Percentiles rank a stretch among this genome's conserved stretches.
These are phyloP conservation scores for Adelges cooleyi DNA, from an alignment of 1,140 invertebrate genomes.

Conservation along the genomic window DNA sequence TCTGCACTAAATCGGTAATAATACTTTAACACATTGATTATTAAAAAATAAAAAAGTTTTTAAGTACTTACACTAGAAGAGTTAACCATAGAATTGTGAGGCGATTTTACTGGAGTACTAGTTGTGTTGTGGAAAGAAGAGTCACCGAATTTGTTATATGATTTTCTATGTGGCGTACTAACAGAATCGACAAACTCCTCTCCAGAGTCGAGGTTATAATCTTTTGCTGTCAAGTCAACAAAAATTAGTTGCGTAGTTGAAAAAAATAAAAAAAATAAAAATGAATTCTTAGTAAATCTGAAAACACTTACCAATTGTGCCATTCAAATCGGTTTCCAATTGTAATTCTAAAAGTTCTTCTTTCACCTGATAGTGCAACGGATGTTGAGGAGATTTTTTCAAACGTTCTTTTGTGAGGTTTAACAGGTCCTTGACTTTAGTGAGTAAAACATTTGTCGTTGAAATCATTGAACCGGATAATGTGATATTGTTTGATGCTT, in stretches of 20 bases:
- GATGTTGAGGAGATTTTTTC: conserved; percentile 4
- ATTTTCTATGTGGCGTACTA: neutral
- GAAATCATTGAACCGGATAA: neutral
- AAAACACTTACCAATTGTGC: neutral
- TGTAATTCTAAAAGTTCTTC: conserved; percentile 9
- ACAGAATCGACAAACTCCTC: neutral
- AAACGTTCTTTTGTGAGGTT: conserved; percentile 10
- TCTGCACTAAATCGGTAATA: neutral
- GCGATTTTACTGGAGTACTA: conserved; percentile 18
- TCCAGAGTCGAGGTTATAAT: neutral
- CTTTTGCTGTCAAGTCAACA: too few relatives aligned
- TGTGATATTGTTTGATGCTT: neutral
- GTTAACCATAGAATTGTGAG: neutral
- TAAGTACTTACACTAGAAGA: neutral
- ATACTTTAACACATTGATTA: neutral
- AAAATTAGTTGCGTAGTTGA: too few relatives aligned
- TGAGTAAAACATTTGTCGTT: neutral
- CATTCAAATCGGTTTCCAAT: neutral
- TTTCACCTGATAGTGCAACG: neutral
- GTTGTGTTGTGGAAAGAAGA: neutral
- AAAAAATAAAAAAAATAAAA: neutral
- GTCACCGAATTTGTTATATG: neutral
- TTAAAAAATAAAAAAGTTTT: neutral
- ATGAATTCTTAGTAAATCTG: neutral
- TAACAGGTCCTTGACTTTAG: conserved; percentile 1